A percentile compares a stretch with the other conserved stretches of the same genome.
Evolutionary conservation across 2,797 vertebrate genomes (phyloP).

Genomic region (Spea hammondii): DNA sequence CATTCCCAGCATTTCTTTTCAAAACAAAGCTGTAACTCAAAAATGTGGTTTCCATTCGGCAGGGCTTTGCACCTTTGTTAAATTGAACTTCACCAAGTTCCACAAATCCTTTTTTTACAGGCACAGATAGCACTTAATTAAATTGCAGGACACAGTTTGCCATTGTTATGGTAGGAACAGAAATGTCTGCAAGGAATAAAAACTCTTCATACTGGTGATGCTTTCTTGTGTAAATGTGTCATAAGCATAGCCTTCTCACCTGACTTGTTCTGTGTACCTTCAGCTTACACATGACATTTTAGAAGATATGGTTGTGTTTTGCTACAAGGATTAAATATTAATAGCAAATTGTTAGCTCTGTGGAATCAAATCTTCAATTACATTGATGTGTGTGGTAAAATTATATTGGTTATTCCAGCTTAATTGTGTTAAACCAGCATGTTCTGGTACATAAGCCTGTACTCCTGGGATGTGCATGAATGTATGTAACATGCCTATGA

Average conservation of each 20-base stretch:
- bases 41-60: not conserved
- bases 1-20: not conserved
- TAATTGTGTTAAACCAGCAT: no score
- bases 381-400: no score
- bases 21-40: not conserved
- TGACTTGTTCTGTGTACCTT: no score
- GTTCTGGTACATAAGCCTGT: no score
- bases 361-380: no score
- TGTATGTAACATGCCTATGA: no score
- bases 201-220: slow-evolving; percentile 19
- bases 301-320: no score
- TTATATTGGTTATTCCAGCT: no score
- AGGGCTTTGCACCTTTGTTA: not conserved
- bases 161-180: not conserved
- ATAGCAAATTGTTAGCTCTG: no score
- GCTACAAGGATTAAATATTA: no score
- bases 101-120: not conserved
- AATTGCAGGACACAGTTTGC: not conserved
- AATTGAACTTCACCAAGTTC: not conserved
- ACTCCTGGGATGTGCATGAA: no score
- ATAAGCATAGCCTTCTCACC: not conserved
- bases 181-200: not conserved
- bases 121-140: slow-evolving; percentile 16
- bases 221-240: slow-evolving; percentile 3
- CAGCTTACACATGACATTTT: no score